Conservation (phyloP, 2,888 invertebrate genomes). For the Drosophila dives region DNA sequence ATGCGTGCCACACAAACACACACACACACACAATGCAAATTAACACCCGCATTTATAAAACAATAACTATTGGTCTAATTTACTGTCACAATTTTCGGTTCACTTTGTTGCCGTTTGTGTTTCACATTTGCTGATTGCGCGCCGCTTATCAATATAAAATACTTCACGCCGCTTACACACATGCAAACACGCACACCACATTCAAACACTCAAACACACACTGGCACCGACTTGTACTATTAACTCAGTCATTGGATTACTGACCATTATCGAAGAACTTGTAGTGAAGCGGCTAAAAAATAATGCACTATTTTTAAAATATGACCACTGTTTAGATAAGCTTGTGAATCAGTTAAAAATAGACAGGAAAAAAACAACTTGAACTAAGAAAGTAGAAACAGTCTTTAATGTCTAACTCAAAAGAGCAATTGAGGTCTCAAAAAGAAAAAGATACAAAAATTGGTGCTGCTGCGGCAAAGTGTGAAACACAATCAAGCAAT, state of each 20-base stretch:
- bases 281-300: constrained; percentile 17
- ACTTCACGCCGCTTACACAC: constrained; percentile 36
- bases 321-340: constrained; percentile 26
- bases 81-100: constrained; percentile 56
- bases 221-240: constrained; percentile 15
- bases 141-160: constrained; percentile 54
- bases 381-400: constrained; percentile 9
- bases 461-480: constrained; percentile 48
- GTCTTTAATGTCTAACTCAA: constrained; percentile 16
- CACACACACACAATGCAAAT: constrained; percentile 43
- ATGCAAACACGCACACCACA: constrained; percentile 20
- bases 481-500: constrained; percentile 63
- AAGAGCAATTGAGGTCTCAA: constrained; percentile 10
- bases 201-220: constrained; percentile 15
- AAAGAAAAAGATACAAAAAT: not conserved
- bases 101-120: constrained; percentile 68
- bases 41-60: constrained; percentile 65
- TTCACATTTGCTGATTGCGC: constrained; percentile 67
- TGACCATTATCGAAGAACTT: constrained; percentile 53
- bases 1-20: constrained; percentile 55
- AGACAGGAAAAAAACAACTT: constrained; percentile 4
- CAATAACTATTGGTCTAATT: constrained; percentile 48
- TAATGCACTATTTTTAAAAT: constrained; percentile 59
- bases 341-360: constrained; percentile 35
- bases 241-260: constrained; percentile 27